A percentile compares a stretch with the other conserved stretches of the same genome.
Conservation (phyloP, 2,888 invertebrate species). For the Hyalella azteca region DNA sequence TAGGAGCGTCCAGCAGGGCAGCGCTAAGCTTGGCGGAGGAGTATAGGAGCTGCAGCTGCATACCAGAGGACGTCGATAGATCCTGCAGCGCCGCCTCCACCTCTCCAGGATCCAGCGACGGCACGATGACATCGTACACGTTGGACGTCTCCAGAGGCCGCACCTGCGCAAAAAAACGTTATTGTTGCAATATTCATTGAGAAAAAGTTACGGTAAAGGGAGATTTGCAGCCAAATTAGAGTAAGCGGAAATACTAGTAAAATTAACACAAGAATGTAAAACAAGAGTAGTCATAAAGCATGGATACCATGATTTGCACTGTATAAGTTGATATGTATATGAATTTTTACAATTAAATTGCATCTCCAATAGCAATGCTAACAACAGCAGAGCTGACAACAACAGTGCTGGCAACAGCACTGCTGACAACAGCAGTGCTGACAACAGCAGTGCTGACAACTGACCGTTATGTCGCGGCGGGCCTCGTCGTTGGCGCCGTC, state of each 20-base stretch:
- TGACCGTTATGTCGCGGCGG: not conserved
- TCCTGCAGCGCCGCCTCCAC: slow-evolving; percentile 33
- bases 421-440: not conserved
- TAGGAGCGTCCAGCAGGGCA: not conserved
- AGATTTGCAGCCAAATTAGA: too few relatives aligned
- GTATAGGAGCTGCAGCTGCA: slow-evolving; percentile 28
- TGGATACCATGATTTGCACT: too few relatives aligned
- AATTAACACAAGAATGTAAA: too few relatives aligned
- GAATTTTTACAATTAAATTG: too few relatives aligned
- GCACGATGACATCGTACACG: slow-evolving; percentile 39
- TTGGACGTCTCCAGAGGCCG: slow-evolving; percentile 35
- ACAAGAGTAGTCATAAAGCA: too few relatives aligned
- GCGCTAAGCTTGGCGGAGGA: slow-evolving; percentile 11
- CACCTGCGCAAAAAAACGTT: slow-evolving; percentile 40
- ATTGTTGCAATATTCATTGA: too few relatives aligned
- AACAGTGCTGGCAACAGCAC: not conserved
- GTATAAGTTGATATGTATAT: too few relatives aligned
- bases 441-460: not conserved
- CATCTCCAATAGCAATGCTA: not conserved
- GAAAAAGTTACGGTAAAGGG: too few relatives aligned
- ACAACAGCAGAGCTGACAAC: not conserved
- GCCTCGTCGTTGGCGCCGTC: not conserved
- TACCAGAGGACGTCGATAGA: not conserved
- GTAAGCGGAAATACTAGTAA: too few relatives aligned
- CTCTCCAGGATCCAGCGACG: not conserved